Base-by-base conservation (phyloP, 53 echinoderm and acorn worm species). In the Temnopleurus reevesii region DNA sequence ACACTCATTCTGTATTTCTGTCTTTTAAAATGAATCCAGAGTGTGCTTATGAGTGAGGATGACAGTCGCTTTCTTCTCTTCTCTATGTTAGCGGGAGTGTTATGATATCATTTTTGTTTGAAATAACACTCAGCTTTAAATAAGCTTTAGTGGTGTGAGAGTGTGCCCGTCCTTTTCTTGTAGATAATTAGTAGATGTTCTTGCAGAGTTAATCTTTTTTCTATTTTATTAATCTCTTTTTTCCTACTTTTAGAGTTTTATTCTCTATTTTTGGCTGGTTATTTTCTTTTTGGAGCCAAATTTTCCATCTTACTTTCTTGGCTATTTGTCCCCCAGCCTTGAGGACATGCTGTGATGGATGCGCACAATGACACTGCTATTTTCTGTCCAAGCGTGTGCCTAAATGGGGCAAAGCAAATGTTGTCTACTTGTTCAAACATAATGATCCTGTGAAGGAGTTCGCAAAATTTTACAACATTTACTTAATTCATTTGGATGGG, bases 81-180 rank as follows among this genome's bases (percentile, higher is more conserved):
- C n/a, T n/a, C n/a, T n/a, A n/a, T n/a, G n/a, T n/a, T 35, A 8
- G 21, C 36, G 71, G 41, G 71, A 71, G 71, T 41, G n/a, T 13
- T n/a, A 6, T 41, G 71, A 71, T 41, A 12, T 71, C 36, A 71
- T 38, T 36, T 71, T 21, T 71, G 71, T 43, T 38, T 43, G 19
- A 21, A 71, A 71, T 71, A 71, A 71, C 71, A 71, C 41, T 71
- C 71, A 4, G 71, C 71, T 71, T 71, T 71, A n/a, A n/a, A n/a
- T n/a, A n/a, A n/a, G n/a, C n/a, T 56, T 56, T 56, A 6, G 36
- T 71, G 71, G 5, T 71, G 36, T 71, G 71, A 71, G 71, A 71
- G 71, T 71, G 36, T 71, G 71, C 41, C 41, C 30, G 34, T 64
- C 17, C 3, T 30, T 63, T 41, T 38, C 71, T 27, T 41, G 15